Evolutionary conservation across 2,888 invertebrate genomes (phyloP).

Genomic region (Apamea sordens): DNA sequence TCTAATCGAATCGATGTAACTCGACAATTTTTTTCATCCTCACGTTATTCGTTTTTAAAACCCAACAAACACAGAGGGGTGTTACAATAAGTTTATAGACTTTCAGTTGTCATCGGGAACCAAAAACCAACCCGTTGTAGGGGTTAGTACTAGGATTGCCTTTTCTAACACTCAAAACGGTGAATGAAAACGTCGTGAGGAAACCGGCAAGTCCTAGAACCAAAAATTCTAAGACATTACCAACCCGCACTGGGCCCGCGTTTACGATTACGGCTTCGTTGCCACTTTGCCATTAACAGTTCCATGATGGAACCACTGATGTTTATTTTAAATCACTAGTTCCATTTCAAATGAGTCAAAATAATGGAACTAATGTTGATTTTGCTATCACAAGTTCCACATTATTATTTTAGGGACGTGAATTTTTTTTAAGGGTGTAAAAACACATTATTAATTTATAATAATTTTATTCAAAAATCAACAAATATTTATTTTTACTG

Average conservation of each 20-base stretch:
- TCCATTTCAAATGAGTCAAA: too few species aligned
- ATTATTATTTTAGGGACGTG: too few species aligned
- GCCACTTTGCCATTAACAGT: too few species aligned
- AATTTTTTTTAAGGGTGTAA: too few species aligned
- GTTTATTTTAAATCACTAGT: too few species aligned
- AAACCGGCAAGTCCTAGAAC: not conserved
- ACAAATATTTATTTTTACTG: too few species aligned
- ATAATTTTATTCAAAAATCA: too few species aligned
- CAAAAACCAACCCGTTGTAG: not conserved
- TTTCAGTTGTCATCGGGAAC: not conserved
- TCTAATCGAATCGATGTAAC: not conserved
- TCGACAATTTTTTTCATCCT: not conserved
- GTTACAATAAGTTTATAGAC: not conserved
- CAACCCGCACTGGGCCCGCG: not conserved
- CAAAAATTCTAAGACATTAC: not conserved
- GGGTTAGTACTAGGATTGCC: not conserved
- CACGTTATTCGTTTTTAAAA: not conserved
- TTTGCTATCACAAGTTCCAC: too few species aligned
- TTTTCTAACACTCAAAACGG: not conserved
- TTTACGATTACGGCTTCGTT: not conserved
- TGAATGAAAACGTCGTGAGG: not conserved
- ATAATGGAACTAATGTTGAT: too few species aligned
- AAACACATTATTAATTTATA: too few species aligned
- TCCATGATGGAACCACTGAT: too few species aligned
- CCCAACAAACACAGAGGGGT: too few species aligned